phyloP scores from a whole-genome alignment of 2,888 invertebrate genomes.

The Coenonympha arcania region DNA sequence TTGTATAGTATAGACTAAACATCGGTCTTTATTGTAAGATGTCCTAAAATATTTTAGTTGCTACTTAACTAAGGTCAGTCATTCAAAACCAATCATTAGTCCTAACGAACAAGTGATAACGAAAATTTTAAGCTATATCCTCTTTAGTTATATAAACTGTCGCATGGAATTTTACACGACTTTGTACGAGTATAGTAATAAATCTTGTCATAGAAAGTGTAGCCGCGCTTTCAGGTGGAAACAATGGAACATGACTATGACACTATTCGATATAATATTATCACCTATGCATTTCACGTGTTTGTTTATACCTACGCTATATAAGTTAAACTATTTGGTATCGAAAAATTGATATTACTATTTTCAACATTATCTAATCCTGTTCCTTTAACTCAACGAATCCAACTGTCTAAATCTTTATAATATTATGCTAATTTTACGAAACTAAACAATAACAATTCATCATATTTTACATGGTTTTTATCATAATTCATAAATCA shows the following conservation, averaged over 20 bases:
- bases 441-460: neutral
- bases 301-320: neutral
- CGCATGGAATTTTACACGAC: neutral
- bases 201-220: neutral
- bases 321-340: neutral
- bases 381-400: neutral
- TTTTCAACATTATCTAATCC: no score
- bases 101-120: constrained; percentile 31
- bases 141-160: neutral
- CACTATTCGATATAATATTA: neutral
- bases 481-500: neutral
- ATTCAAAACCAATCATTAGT: constrained; percentile 40
- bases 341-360: no score
- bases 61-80: constrained; percentile 39
- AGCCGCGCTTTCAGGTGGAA: neutral
- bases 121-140: constrained; percentile 28
- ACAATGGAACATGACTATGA: neutral
- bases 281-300: neutral
- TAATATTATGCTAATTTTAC: neutral
- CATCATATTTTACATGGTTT: neutral
- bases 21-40: no score
- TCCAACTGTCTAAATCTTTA: neutral
- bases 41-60: constrained; percentile 30
- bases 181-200: neutral
- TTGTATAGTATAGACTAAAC: constrained; percentile 28